Conservation (phyloP, 2,113 vertebrate species). For the Coryphaenoides rupestris region DNA sequence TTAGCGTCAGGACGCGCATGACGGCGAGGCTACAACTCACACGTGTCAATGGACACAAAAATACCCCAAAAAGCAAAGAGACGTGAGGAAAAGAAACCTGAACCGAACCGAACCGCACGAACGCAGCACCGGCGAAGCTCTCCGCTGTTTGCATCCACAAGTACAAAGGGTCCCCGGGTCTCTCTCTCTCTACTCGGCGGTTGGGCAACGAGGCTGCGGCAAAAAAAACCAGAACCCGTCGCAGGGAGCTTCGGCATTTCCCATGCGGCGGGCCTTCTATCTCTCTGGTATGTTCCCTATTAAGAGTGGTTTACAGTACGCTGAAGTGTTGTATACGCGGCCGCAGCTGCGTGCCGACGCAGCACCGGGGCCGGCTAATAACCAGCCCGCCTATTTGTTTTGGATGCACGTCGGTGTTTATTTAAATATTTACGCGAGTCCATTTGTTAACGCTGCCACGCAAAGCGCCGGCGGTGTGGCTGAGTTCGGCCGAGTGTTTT, state of each 20-base stretch:
- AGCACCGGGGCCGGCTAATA: conserved; percentile 42
- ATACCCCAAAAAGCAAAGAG: background rate
- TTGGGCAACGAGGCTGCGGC: conserved; percentile 37
- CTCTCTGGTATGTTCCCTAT: conserved; percentile 57
- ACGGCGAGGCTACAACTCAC: no score
- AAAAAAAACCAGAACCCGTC: conserved; percentile 17
- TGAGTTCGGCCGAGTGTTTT: no score
- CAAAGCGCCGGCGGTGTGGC: conserved; percentile 11
- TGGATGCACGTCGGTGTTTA: conserved; percentile 61
- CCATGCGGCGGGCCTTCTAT: conserved; percentile 24
- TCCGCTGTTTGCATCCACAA: conserved; percentile 11
- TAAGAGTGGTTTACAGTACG: conserved; percentile 61
- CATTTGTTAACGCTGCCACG: conserved; percentile 45
- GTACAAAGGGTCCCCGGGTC: conserved; percentile 10
- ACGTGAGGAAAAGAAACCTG: no score
- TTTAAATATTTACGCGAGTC: conserved; percentile 62
- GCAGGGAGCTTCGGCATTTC: conserved; percentile 18
- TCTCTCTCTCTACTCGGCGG: conserved; percentile 13
- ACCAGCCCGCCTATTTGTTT: conserved; percentile 59
- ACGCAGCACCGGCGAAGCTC: conserved; percentile 9
- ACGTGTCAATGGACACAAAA: no score
- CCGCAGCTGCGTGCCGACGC: conserved; percentile 52
- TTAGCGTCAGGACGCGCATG: conserved; percentile 6
- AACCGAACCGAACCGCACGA: background rate
- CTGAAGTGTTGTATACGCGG: conserved; percentile 65